phyloP scores from a whole-genome alignment of 2,888 invertebrate species.

The Drosophila borborema region DNA sequence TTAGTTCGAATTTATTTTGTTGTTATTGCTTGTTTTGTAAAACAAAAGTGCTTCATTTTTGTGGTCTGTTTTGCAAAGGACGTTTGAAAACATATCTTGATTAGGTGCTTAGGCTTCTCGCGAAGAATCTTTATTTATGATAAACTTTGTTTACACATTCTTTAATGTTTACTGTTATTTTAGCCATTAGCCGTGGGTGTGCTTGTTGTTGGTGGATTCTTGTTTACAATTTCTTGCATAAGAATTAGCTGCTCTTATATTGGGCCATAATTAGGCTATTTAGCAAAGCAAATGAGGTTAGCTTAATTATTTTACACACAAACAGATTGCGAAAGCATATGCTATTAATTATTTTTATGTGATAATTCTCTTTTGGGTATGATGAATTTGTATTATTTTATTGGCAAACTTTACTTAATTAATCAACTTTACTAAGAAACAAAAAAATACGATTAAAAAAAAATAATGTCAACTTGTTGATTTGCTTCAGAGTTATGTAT shows the following conservation, averaged over 20 bases:
- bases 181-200: neutral
- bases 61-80: neutral
- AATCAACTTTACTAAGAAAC: too few relatives aligned
- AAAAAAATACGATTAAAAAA: too few relatives aligned
- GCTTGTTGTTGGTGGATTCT: neutral
- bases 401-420: too few relatives aligned
- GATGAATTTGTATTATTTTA: too few relatives aligned
- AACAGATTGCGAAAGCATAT: constrained; percentile 2
- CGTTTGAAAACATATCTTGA: neutral
- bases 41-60: neutral
- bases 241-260: neutral
- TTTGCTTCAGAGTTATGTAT: too few relatives aligned
- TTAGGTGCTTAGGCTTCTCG: neutral
- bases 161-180: constrained; percentile 11
- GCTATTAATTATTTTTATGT: neutral
- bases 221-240: constrained; percentile 16
- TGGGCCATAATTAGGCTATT: constrained; percentile 9
- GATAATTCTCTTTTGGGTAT: too few relatives aligned
- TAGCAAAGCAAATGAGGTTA: neutral
- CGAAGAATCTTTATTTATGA: neutral
- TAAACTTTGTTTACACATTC: constrained; percentile 13
- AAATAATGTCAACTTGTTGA: too few relatives aligned
- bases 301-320: neutral
- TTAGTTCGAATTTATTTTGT: constrained; percentile 17
- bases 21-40: constrained; percentile 1